Base-by-base conservation (phyloP, 2,797 vertebrate species). In the Sitta carolinensis region DNA sequence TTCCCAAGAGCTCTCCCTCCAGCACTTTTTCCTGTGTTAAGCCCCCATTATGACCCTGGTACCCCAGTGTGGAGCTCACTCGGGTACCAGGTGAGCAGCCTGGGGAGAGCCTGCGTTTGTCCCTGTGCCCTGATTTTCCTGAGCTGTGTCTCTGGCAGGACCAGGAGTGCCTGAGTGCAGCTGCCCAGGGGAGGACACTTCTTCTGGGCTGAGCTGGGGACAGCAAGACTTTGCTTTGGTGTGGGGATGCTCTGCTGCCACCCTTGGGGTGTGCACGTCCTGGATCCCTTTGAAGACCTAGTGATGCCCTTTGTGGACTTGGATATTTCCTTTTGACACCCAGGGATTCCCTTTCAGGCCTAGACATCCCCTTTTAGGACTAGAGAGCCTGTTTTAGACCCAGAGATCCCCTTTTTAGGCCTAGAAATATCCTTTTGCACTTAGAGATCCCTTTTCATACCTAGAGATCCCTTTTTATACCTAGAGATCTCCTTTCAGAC, bases 11-110 rank as follows among this genome's bases (percentile, higher is more conserved):
- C 6, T 27, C 55, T 79, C 58, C 63, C 45, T 66, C 40, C 7
- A 38, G 32, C 63, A 54, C 36, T 11, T 5, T 69, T 42, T 38
- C 30, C 51, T 0, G 4, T 34, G 8, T 55, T 36, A 16, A 77
- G 74, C 26, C 22, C 48, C 62, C 1, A 0, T 22, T 18, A 25
- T 11, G 48, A 30, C 32, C 11, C 30, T 27, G 27, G 32, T 29
- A 48, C 20, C 47, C 25, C 3, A 1, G 32, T 12, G 2, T 23
- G 5, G 2, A 4, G n/a, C 51, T 74, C 52, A 5, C 47, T 57
- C 26, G 27, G 36, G 19, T 0, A 40, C 23, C 32, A 25, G 58
- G 48, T 1, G 29, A 58, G 27, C 29, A 27, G 3, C 0, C 0
- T 2, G 9, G 40, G 29, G 2, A 34, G 11, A 4, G 5, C 15